These are phyloP conservation scores for Galemys pyrenaicus DNA, from an alignment of 2,113 vertebrate genomes.

Conservation along the genomic window DNA sequence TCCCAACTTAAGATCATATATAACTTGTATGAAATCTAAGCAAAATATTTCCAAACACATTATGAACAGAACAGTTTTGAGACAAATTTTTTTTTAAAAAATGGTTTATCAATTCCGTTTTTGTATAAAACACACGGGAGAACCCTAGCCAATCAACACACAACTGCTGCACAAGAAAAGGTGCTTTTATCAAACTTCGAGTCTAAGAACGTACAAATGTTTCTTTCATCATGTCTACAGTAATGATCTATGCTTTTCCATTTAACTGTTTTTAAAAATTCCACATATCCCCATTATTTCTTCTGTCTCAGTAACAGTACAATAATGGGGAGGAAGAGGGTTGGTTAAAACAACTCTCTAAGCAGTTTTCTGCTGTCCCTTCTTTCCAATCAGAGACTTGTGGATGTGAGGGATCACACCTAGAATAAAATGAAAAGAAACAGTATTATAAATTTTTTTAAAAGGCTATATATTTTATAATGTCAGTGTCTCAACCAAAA, in stretches of 20 bases:
- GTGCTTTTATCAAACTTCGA: slow-evolving; percentile 84
- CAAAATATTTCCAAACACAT: slow-evolving; percentile 51
- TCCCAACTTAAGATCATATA: not conserved
- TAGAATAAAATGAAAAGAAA: slow-evolving; percentile 74
- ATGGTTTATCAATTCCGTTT: slow-evolving; percentile 93
- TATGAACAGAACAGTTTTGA: slow-evolving; percentile 70
- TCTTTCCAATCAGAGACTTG: slow-evolving; percentile 99
- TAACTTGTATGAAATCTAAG: not conserved
- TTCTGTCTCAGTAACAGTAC: slow-evolving; percentile 84
- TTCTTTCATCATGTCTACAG: slow-evolving; percentile 81
- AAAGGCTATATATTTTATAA: not conserved
- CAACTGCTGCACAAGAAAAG: slow-evolving; percentile 83
- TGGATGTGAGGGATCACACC: slow-evolving; percentile 99
- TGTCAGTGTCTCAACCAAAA: not conserved
- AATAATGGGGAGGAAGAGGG: slow-evolving; percentile 77
- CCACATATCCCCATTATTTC: slow-evolving; percentile 83
- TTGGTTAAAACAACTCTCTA: slow-evolving; percentile 81
- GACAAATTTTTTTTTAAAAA: slow-evolving; percentile 88
- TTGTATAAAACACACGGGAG: slow-evolving; percentile 95
- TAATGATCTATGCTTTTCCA: slow-evolving; percentile 84
- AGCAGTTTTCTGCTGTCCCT: slow-evolving; percentile 98
- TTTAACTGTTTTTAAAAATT: slow-evolving; percentile 84
- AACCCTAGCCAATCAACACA: slow-evolving; percentile 91
- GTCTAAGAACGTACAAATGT: slow-evolving; percentile 92
- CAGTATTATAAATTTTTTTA: too few species aligned